Base-by-base conservation (phyloP, 2,888 invertebrate genomes). In the Pelosia muscerda region DNA sequence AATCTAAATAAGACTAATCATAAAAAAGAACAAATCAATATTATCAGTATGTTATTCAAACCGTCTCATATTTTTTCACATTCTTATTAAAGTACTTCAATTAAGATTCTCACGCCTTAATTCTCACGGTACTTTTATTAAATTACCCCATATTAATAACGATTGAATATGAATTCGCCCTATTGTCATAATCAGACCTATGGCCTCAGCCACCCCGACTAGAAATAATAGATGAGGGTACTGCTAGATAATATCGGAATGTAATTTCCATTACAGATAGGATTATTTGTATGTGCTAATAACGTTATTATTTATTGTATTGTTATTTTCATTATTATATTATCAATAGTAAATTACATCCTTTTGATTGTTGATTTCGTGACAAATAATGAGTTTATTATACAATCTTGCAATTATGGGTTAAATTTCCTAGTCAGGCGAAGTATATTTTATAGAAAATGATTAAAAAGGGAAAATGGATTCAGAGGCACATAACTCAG, bases 151-250 rank as follows among this genome's bases (percentile, higher is more conserved):
- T 73, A 71, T 71, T 68, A 66, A 69, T 71, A 72, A 73, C 78
- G 65, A 78, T 79, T 81, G 77, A 75, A 76, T 77, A 72, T 73
- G 75, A 79, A 77, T 85, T 88, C 83, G 79, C 80, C 78, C 81
- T 76, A 81, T 78, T 74, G 82, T 81, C 74, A 75, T 83, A 84
- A 84, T 82, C 80, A 78, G 75, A 82, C 73, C 74, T 76, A 83
- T 84, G 79, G 75, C 71, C 76, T 75, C 73, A 81, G 78, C 38
- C 63, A 84, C 85, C 86, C 84, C 86, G 88, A 87, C 86, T 82
- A 84, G 23, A 67, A 84, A 85, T 89, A 91, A 89, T 87, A 79
- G 85, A 90, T 86, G 87, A 78, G 85, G 81, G 81, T 79, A 84
- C 77, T 81, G 76, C 76, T 64, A 84, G 86, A 88, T 88, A 84